phyloP scores from a whole-genome alignment of 2,888 invertebrate species.

The Ornithoptera priamus region DNA sequence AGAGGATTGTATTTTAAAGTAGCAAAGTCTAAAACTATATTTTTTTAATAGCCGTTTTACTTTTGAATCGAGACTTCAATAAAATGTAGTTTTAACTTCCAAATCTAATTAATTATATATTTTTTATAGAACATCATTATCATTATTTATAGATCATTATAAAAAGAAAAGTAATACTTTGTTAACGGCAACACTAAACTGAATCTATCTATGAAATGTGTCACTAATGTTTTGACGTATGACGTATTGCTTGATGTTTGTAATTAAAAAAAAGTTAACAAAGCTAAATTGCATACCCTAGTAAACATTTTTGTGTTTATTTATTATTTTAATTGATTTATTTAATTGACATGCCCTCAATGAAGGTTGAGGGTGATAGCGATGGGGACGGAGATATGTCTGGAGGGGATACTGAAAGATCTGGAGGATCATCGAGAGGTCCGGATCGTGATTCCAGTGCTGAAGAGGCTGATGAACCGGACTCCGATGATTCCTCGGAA shows the following conservation, averaged over 20 bases:
- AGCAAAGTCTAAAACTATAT: too few relatives aligned
- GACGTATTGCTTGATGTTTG: slow-evolving; percentile 22
- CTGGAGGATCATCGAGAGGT: slow-evolving; percentile 83
- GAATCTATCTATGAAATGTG: neutral
- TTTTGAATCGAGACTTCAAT: too few relatives aligned
- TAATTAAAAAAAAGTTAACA: slow-evolving; percentile 25
- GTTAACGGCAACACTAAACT: too few relatives aligned
- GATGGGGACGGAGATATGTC: slow-evolving; percentile 84
- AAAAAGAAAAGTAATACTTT: too few relatives aligned
- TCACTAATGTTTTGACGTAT: slow-evolving; percentile 24
- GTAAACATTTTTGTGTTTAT: neutral
- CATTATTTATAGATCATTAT: too few relatives aligned
- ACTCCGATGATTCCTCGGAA: slow-evolving; percentile 92
- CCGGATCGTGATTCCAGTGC: slow-evolving; percentile 86
- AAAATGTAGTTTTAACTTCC: too few relatives aligned
- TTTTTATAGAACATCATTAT: too few relatives aligned
- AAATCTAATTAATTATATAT: too few relatives aligned
- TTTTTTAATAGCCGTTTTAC: too few relatives aligned
- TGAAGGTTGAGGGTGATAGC: slow-evolving; percentile 83
- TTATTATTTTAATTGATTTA: neutral
- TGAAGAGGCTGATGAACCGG: slow-evolving; percentile 89
- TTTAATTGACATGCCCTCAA: slow-evolving; percentile 79
- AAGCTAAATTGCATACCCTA: slow-evolving; percentile 29
- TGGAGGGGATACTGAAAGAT: slow-evolving; percentile 84
- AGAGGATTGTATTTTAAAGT: too few relatives aligned